These are phyloP conservation scores for Tretioscincus oriximinensis DNA, from an alignment of 2,113 vertebrate species.

Conservation along the genomic window DNA sequence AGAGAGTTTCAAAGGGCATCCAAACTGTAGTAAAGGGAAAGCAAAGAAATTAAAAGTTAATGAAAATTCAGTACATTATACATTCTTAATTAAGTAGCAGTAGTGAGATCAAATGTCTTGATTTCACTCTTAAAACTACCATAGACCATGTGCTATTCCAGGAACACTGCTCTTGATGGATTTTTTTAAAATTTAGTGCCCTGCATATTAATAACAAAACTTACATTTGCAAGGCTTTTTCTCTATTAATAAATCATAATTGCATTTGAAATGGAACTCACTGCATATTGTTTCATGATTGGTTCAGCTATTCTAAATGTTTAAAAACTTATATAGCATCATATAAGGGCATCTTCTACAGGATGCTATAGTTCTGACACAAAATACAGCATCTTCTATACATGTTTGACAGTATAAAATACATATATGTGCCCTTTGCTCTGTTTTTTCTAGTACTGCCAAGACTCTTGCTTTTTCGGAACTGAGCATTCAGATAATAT, in stretches of 20 bases:
- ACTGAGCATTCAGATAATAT: too few species aligned
- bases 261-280: background rate
- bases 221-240: background rate
- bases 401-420: background rate
- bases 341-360: background rate
- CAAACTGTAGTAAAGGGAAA: conserved; percentile 9
- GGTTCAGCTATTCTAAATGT: background rate
- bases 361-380: background rate
- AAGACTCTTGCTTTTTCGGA: too few species aligned
- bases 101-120: conserved; percentile 33
- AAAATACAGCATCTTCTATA: background rate
- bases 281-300: background rate
- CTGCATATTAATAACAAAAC: conserved; percentile 22
- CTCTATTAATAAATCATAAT: background rate
- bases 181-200: conserved; percentile 18
- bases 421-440: background rate
- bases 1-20: conserved; percentile 32
- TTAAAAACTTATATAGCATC: background rate
- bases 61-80: conserved; percentile 36
- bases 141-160: conserved; percentile 24
- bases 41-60: conserved; percentile 36
- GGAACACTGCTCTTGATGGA: conserved; percentile 11
- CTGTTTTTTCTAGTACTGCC: too few species aligned
- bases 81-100: conserved; percentile 37
- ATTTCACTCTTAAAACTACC: conserved; percentile 37